phyloP scores from a whole-genome alignment of 2,113 vertebrate species.

The Cavia aperea region DNA sequence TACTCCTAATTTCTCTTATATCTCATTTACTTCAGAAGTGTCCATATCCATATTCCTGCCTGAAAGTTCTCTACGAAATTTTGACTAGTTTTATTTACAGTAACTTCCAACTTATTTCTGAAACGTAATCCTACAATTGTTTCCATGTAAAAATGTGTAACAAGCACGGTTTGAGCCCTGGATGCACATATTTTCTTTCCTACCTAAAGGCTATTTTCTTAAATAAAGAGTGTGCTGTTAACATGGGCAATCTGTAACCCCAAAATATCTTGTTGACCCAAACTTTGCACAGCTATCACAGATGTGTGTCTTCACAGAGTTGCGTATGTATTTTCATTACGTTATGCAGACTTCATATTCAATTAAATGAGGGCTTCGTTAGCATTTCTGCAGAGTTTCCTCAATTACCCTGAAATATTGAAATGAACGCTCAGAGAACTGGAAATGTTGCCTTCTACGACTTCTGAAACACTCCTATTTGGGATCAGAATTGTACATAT shows the following conservation, averaged over 20 bases:
- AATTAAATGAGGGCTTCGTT: constrained; percentile 20
- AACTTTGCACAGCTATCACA: not conserved
- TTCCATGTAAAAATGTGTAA: not conserved
- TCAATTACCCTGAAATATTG: constrained; percentile 31
- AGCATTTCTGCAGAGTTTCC: not conserved
- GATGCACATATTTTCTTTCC: constrained; percentile 9
- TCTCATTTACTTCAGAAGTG: constrained; percentile 32
- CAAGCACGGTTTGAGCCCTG: constrained; percentile 1
- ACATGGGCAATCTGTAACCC: not conserved
- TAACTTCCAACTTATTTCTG: not conserved
- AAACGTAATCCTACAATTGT: constrained; percentile 9
- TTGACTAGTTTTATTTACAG: not conserved
- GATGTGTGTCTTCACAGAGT: not conserved
- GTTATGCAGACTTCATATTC: not conserved
- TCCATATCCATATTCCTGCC: not conserved
- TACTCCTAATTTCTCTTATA: not conserved
- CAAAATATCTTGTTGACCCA: not conserved
- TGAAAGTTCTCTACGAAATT: not conserved
- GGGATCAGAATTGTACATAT: constrained; percentile 30
- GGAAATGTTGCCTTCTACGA: constrained; percentile 14
- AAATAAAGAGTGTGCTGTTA: not conserved
- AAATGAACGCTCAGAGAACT: constrained; percentile 30
- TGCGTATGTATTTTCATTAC: not conserved
- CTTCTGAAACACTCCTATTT: constrained; percentile 33
- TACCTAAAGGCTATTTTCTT: not conserved